Evolutionary conservation across 2,113 vertebrate genomes (phyloP), one percentile per base, ranked within the genome.

Genomic region (Taxidea taxus): DNA sequence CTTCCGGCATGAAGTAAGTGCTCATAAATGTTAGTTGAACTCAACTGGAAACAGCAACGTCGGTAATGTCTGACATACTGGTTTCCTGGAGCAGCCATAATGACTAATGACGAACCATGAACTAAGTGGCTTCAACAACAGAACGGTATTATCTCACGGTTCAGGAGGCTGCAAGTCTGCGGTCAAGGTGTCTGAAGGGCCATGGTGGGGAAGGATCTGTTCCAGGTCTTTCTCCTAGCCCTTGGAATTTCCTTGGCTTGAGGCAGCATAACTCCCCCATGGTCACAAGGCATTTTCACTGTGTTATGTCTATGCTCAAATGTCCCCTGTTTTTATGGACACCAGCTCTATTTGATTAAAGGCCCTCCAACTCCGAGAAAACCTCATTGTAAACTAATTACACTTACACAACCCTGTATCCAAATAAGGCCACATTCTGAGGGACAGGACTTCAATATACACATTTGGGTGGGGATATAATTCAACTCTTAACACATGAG

Each of bases 21-120:
- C 42, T 56, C 68, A 31, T 16, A 70, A 80, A 54, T 39, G 18
- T 51, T 13, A 49, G 12, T 2, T 12, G 20, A 58, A 56, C n/a
- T 62, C 81, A 64, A 60, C 34, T 14, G n/a, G 82, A 58, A 60
- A 49, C 4, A n/a, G 42, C 81, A 87, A 2, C 0, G 1, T 2
- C 23, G 1, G 3, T 39, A 3, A 62, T 0, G 13, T 56, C 47
- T 23, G 42, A n/a, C 3, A 29, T 1, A 0, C 15, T 29, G 1
- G 6, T 44, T 70, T 44, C 56, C 49, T 44, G 84, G 25, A 29
- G 15, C 42, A n/a, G 34, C 51, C 1, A 0, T 44, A 13, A 58
- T 6, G 42, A 82, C 64, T 44, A 13, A 58, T 6, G 42, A 82
- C 64, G 47, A 2, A 9, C 23, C 81, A 34, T 21, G 39, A 23